Evolutionary conservation across 2,113 vertebrate species (phyloP).

Genomic region (Spheniscus mendiculus): DNA sequence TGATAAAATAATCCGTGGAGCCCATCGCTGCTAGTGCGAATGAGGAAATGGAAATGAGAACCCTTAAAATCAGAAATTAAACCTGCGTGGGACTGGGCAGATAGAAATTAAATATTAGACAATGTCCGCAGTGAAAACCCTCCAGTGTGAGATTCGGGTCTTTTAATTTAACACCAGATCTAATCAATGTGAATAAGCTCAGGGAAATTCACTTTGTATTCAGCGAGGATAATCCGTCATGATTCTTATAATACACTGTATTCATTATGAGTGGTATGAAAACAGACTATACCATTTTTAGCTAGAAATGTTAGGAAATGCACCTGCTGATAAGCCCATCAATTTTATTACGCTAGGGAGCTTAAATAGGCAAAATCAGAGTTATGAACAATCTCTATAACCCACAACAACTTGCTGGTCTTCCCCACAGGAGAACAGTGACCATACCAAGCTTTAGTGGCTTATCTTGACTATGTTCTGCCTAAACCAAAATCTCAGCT

Average conservation of each 20-base stretch:
- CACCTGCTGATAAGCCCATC: background rate
- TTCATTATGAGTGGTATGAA: background rate
- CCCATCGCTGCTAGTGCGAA: background rate
- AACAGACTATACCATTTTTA: background rate
- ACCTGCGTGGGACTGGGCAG: fast-evolving
- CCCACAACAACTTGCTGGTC: background rate
- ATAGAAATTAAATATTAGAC: background rate
- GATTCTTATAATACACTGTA: background rate
- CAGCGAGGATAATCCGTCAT: background rate
- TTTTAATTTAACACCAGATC: background rate
- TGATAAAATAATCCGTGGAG: background rate
- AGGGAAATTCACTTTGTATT: background rate
- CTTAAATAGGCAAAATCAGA: background rate
- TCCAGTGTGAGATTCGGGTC: background rate
- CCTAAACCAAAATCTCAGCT: conserved; percentile 29
- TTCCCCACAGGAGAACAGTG: background rate
- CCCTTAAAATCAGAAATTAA: background rate
- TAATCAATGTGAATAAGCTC: background rate
- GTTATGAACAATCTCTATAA: background rate
- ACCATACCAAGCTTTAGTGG: background rate
- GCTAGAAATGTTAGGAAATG: background rate
- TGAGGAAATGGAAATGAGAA: background rate
- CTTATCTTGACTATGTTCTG: background rate
- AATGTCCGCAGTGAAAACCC: background rate
- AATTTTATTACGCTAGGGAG: background rate